A percentile compares a stretch with the other conserved stretches of the same genome.
Conservation (phyloP, 1,140 invertebrate genomes). For the Mya arenaria region DNA sequence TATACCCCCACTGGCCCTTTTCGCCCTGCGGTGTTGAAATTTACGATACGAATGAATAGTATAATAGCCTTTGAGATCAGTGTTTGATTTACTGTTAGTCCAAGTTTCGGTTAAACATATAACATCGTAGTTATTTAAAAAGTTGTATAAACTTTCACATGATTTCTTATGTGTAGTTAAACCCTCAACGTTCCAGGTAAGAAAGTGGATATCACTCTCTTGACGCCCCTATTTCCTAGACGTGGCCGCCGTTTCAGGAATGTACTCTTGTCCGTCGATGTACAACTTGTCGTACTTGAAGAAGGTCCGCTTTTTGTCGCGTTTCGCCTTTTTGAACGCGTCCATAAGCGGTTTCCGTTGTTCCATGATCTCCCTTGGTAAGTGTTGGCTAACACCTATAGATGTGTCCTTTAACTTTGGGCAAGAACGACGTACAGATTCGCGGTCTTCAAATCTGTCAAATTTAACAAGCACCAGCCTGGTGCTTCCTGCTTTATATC, state of each 20-base stretch:
- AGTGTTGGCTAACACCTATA: no score
- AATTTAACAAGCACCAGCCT: no score
- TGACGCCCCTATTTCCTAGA: slow-evolving; percentile 53
- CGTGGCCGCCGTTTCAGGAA: no score
- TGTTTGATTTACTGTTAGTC: not conserved
- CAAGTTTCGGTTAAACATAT: not conserved
- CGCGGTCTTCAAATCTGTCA: no score
- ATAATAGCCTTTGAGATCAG: not conserved
- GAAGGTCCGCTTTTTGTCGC: not conserved
- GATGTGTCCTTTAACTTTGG: no score
- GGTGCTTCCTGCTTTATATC: no score
- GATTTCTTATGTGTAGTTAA: not conserved
- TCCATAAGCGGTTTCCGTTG: no score
- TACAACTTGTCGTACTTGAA: not conserved
- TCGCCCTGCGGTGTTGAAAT: not conserved
- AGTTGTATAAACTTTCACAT: not conserved
- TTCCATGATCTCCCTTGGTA: no score
- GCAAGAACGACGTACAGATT: no score
- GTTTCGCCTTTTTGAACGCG: no score
- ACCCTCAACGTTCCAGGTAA: slow-evolving; percentile 5
- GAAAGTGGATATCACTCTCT: not conserved
- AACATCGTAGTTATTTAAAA: not conserved
- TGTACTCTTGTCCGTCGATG: not conserved
- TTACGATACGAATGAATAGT: slow-evolving; percentile 6
- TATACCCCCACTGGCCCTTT: slow-evolving; percentile 7